A percentile compares a stretch with the other conserved stretches of the same genome.
Evolutionary conservation across 2,888 invertebrate genomes (phyloP).

Genomic region (Pterostichus madidus): DNA sequence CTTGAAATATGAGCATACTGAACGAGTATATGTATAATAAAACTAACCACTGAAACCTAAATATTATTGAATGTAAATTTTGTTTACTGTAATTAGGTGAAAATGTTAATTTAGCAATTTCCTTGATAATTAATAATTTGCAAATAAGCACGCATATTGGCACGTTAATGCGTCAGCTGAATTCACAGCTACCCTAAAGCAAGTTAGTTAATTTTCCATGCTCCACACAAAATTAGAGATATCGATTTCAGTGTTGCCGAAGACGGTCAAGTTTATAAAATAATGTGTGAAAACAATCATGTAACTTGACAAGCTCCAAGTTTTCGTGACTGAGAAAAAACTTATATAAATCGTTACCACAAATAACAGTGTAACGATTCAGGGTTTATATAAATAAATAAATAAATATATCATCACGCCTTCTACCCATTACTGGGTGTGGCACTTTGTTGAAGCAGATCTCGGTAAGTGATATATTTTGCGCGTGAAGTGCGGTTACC

Average conservation of each 20-base stretch:
- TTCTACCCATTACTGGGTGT: too few relatives aligned
- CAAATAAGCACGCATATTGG: constrained; percentile 44
- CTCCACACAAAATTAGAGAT: constrained; percentile 13
- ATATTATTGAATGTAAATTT: neutral
- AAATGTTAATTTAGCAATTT: constrained; percentile 47
- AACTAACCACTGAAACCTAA: too few relatives aligned
- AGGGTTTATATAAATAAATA: neutral
- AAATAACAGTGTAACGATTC: neutral
- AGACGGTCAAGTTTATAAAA: constrained; percentile 40
- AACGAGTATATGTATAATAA: too few relatives aligned
- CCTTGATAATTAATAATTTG: constrained; percentile 37
- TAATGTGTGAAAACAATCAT: constrained; percentile 20
- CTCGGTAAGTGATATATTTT: too few relatives aligned
- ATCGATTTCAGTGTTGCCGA: constrained; percentile 28
- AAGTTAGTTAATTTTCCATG: constrained; percentile 37
- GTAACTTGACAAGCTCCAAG: constrained; percentile 19
- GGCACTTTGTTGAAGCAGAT: too few relatives aligned
- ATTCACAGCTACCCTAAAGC: constrained; percentile 12
- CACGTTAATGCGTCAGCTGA: constrained; percentile 44
- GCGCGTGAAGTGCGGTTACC: too few relatives aligned
- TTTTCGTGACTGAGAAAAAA: neutral
- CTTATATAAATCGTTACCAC: neutral
- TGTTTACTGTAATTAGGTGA: constrained; percentile 17
- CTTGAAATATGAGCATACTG: too few relatives aligned
- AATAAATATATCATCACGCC: too few relatives aligned